Base-by-base conservation (phyloP, 2,113 vertebrate species). In the Pelecanoides urinatrix region DNA sequence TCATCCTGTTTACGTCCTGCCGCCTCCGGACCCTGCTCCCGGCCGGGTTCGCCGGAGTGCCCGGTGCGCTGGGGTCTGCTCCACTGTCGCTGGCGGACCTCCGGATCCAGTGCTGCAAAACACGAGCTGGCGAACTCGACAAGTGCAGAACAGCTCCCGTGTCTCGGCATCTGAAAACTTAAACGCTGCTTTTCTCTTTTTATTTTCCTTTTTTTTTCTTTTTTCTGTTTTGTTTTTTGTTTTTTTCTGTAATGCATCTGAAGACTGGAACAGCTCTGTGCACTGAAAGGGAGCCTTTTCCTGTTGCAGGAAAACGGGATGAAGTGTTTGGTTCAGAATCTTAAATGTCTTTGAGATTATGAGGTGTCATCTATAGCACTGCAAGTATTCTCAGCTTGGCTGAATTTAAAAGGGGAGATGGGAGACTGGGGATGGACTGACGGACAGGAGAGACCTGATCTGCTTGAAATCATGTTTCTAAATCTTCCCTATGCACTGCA, bases 1-100 rank as follows among this genome's bases (percentile, higher is more conserved):
- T 9, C 13, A 0, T 13, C 11, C 10, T 4, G 15, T 7, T 30
- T 8, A 16, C 9, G 1, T 3, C 20, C 38, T 5, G 6, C 0
- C 16, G 23, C 0, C 21, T 19, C 27, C 16, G 65, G 26, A 10
- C 16, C 25, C 20, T 5, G 62, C 62, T 16, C 4, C 74, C 4
- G 62, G 55, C 71, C 5, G 75, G 53, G n/a, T 2, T 30, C 16
- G 34, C 19, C 21, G 40, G 16, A 15, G 27, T 2, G n/a, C 45
- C 15, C 30, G 44, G 61, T 7, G 77, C 40, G 16, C 16, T 13
- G 49, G 58, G 30, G 36, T 34, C n/a, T 16, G 49, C 30, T 36
- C 34, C 47, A 3, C 26, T 8, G 23, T 22, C 9, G 17, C 18
- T n/a, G 53, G 6, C 18, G 32, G 44, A 16, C 3, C 18, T 42